Percentiles rank a stretch among this genome's conserved stretches.
Evolutionary conservation across 2,888 invertebrate genomes (phyloP).

Genomic region (Meloe dianella): DNA sequence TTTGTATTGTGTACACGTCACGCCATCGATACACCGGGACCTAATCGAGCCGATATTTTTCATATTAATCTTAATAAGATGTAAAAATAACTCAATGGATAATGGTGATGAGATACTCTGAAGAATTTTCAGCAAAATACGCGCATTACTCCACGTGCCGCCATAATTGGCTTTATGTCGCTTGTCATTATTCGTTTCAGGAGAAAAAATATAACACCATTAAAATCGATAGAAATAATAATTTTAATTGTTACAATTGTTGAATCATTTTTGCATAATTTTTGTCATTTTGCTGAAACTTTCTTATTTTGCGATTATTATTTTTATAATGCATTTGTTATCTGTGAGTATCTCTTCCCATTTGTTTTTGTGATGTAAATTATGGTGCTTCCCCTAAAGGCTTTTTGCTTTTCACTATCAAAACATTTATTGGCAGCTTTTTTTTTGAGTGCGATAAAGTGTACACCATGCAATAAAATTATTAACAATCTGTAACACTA

Average conservation of each 20-base stretch:
- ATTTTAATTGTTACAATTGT: background rate
- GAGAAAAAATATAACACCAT: too few relatives aligned
- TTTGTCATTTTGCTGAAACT: background rate
- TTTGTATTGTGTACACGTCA: slow-evolving; percentile 42
- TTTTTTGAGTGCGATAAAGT: slow-evolving; percentile 23
- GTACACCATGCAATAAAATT: slow-evolving; percentile 37
- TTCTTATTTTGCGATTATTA: background rate
- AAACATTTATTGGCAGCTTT: slow-evolving; percentile 1
- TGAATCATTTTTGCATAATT: background rate
- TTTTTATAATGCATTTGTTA: background rate
- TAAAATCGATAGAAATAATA: too few relatives aligned
- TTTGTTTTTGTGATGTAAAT: slow-evolving; percentile 21
- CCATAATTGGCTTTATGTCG: background rate
- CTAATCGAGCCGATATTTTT: slow-evolving; percentile 6
- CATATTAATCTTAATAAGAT: background rate
- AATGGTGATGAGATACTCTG: slow-evolving; percentile 6
- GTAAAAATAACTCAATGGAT: background rate
- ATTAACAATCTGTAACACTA: slow-evolving; percentile 25
- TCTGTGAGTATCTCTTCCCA: slow-evolving; percentile 13
- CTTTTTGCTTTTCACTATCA: slow-evolving; percentile 27
- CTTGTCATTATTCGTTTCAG: background rate
- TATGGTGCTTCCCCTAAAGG: slow-evolving; percentile 25
- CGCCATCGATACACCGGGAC: slow-evolving; percentile 1
- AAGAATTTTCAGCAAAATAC: background rate
- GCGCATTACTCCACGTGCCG: background rate